These are phyloP conservation scores for Oscheius sp. DNA, from an alignment of 2,888 invertebrate species.

Conservation along the genomic window DNA sequence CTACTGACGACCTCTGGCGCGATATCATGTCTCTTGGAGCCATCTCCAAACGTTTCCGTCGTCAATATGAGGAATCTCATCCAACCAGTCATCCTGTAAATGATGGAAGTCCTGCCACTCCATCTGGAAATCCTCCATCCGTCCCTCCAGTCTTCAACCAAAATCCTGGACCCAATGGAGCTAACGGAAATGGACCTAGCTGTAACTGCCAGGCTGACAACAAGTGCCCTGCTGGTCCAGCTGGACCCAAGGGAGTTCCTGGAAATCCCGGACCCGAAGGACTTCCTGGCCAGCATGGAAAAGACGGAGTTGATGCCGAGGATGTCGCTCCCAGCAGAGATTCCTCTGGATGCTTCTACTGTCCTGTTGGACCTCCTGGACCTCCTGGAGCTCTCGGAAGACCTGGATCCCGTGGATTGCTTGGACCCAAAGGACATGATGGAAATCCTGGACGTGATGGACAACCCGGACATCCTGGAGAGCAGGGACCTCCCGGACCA, in stretches of 20 bases:
- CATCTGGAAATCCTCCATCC: conserved; percentile 56
- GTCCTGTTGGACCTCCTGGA: conserved; percentile 66
- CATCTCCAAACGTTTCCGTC: conserved; percentile 45
- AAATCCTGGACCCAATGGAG: conserved; percentile 49
- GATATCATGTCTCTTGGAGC: conserved; percentile 62
- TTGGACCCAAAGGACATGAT: conserved; percentile 63
- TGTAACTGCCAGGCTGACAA: conserved; percentile 54
- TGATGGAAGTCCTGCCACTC: conserved; percentile 52
- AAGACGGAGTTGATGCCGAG: conserved; percentile 60
- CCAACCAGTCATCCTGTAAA: conserved; percentile 41
- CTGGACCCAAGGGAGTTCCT: conserved; percentile 62
- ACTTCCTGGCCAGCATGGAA: conserved; percentile 62
- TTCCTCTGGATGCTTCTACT: conserved; percentile 66
- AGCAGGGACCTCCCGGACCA: conserved; percentile 64
- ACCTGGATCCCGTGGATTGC: conserved; percentile 64
- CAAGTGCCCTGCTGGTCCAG: conserved; percentile 56
- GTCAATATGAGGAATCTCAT: conserved; percentile 46
- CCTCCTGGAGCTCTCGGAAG: conserved; percentile 66
- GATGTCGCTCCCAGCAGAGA: conserved; percentile 65
- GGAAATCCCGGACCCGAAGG: conserved; percentile 64
- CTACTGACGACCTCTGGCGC: conserved; percentile 67
- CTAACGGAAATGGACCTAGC: conserved; percentile 38
- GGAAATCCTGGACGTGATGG: conserved; percentile 66
- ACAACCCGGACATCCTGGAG: conserved; percentile 63
- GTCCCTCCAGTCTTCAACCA: conserved; percentile 57